Base-by-base conservation (phyloP, 2,888 invertebrate genomes). In the Plebejus anna region DNA sequence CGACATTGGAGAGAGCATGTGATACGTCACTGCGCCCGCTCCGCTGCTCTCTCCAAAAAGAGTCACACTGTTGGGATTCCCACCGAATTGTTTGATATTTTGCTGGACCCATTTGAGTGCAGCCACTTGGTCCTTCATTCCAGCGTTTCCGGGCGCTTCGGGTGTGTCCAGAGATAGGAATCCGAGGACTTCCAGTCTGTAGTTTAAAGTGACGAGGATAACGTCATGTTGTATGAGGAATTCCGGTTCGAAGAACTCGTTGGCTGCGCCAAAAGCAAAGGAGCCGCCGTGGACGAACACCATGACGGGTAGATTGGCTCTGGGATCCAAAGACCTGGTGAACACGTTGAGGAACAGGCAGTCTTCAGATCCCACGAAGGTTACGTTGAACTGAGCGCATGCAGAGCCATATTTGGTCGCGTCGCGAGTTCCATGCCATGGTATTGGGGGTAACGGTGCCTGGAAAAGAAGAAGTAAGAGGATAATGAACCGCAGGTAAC, bases 221-320 rank as follows among this genome's bases (percentile, higher is more conserved):
- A 90, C 84, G 78, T 89, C 83, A 76, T 90, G 87, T 78, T 84
- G 85, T 76, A 92, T 80, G 2, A 91, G 79, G 73, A 86, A 87
- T 59, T 88, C 83, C 9, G 91, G 89, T 0, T 90, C 89, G 70
- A 83, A 84, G 9, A 81, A 75, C 5, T 85, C 84, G 75, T 88
- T 80, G 2, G 88, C 88, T 1, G 86, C 85, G 2, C 90, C 90
- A 4, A 82, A 82, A 77, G 82, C 82, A 78, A 83, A 90, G 2
- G 82, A 85, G 7, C 91, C 91, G 13, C 89, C 90, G 71, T 91
- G 90, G 55, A 91, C 85, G 79, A 83, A 91, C 0, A 91, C 85
- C 84, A 91, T 87, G 0, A 91, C 91, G 0, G 90, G 89, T 28
- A 85, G 78, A 77, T 84, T 84, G 13, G 82, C 78, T 16, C 79